phyloP scores from a whole-genome alignment of 30 jellyfish, hydroid and myxozoan genomes.

The Turritopsis dohrnii region DNA sequence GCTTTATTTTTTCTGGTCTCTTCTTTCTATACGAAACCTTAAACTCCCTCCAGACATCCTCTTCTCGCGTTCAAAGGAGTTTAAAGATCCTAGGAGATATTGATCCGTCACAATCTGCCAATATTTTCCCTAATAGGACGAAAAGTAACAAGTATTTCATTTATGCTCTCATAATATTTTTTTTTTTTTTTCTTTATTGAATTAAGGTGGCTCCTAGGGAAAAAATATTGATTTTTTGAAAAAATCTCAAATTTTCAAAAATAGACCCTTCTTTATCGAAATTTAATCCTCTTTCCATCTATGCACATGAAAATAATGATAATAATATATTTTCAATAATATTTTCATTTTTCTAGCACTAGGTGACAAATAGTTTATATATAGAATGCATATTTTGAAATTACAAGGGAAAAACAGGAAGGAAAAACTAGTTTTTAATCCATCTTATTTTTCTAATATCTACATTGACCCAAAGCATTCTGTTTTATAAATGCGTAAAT shows the following conservation, averaged over 20 bases:
- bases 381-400: neutral
- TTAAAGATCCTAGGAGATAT: too few relatives aligned
- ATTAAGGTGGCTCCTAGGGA: neutral
- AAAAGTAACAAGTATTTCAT: too few relatives aligned
- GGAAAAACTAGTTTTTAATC: neutral
- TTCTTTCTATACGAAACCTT: too few relatives aligned
- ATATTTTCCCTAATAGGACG: too few relatives aligned
- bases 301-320: neutral
- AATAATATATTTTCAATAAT: neutral
- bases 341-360: neutral
- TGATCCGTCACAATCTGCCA: too few relatives aligned
- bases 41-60: too few relatives aligned
- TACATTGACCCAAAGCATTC: neutral
- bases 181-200: neutral
- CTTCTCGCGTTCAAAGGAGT: too few relatives aligned
- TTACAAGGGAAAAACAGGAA: too few relatives aligned
- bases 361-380: neutral
- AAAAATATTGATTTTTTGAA: neutral
- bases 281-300: conserved; percentile 2
- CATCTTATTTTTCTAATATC: neutral
- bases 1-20: too few relatives aligned
- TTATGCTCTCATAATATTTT: too few relatives aligned
- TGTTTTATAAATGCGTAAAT: too few relatives aligned
- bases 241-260: neutral
- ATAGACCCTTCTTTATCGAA: neutral